Evolutionary conservation across 2,797 vertebrate genomes (phyloP).

Genomic region (Sebastes jordani): DNA sequence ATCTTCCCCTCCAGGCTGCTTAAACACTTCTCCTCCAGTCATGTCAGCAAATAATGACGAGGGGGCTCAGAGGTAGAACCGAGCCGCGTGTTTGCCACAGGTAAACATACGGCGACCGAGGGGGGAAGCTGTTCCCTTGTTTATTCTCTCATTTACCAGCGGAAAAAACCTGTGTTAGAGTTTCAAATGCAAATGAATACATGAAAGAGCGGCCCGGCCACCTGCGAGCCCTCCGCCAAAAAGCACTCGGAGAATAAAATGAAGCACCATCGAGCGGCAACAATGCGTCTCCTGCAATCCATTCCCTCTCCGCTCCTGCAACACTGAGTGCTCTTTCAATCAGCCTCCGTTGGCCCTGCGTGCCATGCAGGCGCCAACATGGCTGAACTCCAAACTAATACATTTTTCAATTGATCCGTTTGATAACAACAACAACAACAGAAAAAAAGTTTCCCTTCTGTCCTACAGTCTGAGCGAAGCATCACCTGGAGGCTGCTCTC

Average conservation of each 20-base stretch:
- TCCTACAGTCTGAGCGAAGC: constrained; percentile 11
- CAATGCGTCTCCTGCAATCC: constrained; percentile 37
- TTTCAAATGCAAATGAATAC: constrained; percentile 36
- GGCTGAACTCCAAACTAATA: constrained; percentile 58
- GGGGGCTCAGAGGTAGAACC: not conserved
- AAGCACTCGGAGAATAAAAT: constrained; percentile 11
- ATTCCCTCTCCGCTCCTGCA: constrained; percentile 5
- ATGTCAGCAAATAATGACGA: constrained; percentile 5
- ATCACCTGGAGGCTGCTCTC: constrained; percentile 2
- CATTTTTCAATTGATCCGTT: constrained; percentile 52
- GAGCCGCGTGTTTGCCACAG: not conserved
- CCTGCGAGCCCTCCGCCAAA: constrained; percentile 8
- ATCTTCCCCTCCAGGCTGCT: constrained; percentile 16
- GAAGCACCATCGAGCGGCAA: constrained; percentile 20
- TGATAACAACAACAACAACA: constrained; percentile 29
- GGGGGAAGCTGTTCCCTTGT: not conserved
- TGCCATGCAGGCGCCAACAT: constrained; percentile 17
- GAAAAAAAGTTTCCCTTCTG: not conserved
- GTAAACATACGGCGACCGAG: not conserved
- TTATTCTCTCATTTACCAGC: constrained; percentile 16
- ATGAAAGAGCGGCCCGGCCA: not conserved
- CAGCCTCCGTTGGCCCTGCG: constrained; percentile 12
- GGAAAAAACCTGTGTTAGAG: not conserved
- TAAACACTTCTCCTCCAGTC: not conserved
- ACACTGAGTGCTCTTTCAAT: constrained; percentile 51